phyloP scores from a whole-genome alignment of 2,113 vertebrate genomes.

The Myotis davidii region DNA sequence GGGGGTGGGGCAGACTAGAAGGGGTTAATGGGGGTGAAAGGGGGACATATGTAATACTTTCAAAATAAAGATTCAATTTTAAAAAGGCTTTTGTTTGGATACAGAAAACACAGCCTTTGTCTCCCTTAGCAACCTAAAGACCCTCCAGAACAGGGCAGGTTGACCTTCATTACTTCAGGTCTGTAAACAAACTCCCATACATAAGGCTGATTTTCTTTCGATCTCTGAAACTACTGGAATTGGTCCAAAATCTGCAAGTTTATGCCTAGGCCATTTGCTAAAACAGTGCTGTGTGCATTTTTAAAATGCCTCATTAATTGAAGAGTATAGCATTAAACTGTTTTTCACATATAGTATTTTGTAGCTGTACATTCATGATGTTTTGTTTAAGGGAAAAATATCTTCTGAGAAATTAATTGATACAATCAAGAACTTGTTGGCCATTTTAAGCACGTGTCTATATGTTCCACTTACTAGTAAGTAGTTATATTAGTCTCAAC shows the following conservation, averaged over 20 bases:
- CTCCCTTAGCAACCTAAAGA: neutral
- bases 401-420: conserved; percentile 65
- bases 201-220: conserved; percentile 48
- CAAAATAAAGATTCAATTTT: too few relatives aligned
- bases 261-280: conserved; percentile 36
- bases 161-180: conserved; percentile 18
- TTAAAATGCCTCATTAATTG: conserved; percentile 60
- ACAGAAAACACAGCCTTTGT: neutral
- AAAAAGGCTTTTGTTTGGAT: neutral
- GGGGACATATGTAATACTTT: too few relatives aligned
- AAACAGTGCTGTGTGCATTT: conserved; percentile 49
- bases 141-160: neutral
- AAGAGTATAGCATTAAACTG: conserved; percentile 16
- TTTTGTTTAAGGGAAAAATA: conserved; percentile 51
- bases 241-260: conserved; percentile 50
- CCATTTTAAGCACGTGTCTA: conserved; percentile 55
- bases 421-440: conserved; percentile 40
- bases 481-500: conserved; percentile 27
- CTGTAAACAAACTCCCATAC: conserved; percentile 25
- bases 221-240: conserved; percentile 40
- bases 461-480: conserved; percentile 56
- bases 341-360: conserved; percentile 52
- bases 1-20: too few relatives aligned
- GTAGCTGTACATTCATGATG: conserved; percentile 38
- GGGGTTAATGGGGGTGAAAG: too few relatives aligned